Evolutionary conservation across 1,140 invertebrate genomes (phyloP), one percentile per base, ranked within the genome.

Genomic region (Vollenhovia emeryi): DNA sequence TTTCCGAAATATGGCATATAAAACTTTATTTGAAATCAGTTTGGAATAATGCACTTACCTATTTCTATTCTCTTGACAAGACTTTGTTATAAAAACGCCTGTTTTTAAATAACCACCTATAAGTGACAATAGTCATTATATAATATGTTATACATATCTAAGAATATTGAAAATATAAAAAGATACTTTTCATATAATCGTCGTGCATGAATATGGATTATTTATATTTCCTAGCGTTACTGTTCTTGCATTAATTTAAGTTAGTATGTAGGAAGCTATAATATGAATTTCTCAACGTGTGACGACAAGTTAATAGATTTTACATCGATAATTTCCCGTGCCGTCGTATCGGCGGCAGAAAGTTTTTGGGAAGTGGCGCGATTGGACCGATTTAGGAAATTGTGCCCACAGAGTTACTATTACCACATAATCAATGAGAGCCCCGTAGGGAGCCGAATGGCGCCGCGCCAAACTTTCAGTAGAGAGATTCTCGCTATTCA

Each of bases 381-480:
- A 78, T 87, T 57, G 84, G 7, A 59, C 15, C 57, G 82, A 86
- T 90, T 90, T 87, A 68, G 36, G 57, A 85, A 83, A 82, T 87
- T 82, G 71, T 73, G 15, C 71, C 73, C 84, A 50, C 76, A 78
- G n/a, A n/a, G 69, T 87, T 57, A 71, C 68, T 60, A 60, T 85
- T 83, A 86, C 60, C 86, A 84, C 88, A 73, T 89, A 90, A 89
- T 90, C 89, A 89, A 90, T 90, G 80, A 79, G 66, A 78, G 21
- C 33, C 50, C 66, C 30, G 57, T 9, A 52, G 57, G 79, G 85
- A 76, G 40, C 52, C 66, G 71, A 83, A 84, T 90, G 89, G 89
- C 89, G 55, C n/a, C 11, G 24, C 18, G 88, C 89, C 89, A 90
- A 89, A 90, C 59, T 90, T 89, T 79, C 52, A 57, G 45, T 50